Evolutionary conservation across 1,140 invertebrate genomes (phyloP).

Genomic region (Ostrea denselamellosa): DNA sequence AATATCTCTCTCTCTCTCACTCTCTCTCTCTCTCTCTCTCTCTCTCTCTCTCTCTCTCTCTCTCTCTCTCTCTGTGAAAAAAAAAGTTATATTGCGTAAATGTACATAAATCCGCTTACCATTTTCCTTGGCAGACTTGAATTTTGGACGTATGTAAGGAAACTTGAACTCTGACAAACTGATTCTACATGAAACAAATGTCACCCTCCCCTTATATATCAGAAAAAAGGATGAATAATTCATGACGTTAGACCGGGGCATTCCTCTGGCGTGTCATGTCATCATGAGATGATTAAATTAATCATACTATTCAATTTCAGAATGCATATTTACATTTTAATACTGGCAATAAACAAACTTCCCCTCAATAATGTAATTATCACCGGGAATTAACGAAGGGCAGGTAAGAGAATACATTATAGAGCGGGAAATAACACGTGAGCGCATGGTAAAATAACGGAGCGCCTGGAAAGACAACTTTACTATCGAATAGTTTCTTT

Average conservation of each 20-base stretch:
- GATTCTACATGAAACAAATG: neutral
- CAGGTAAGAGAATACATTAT: neutral
- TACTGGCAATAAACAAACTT: constrained; percentile 2
- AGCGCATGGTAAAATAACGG: neutral
- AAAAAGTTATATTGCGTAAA: no score
- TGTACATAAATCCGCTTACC: neutral
- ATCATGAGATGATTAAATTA: constrained; percentile 27
- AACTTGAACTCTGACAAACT: neutral
- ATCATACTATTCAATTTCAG: neutral
- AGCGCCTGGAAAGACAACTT: neutral
- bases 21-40: no score
- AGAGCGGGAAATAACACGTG: neutral
- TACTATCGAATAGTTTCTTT: neutral
- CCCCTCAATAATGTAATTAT: neutral
- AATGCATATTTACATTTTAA: constrained; percentile 33
- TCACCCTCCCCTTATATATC: neutral
- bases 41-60: no score
- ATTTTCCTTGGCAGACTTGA: neutral
- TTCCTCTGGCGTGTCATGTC: neutral
- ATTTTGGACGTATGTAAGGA: constrained; percentile 4
- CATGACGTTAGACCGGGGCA: neutral
- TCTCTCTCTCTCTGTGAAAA: no score
- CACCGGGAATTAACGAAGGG: neutral
- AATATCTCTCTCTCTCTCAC: no score
- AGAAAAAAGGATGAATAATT: neutral